Base-by-base conservation (phyloP, 2,888 invertebrate species). In the Kryphioiulus occultus region DNA sequence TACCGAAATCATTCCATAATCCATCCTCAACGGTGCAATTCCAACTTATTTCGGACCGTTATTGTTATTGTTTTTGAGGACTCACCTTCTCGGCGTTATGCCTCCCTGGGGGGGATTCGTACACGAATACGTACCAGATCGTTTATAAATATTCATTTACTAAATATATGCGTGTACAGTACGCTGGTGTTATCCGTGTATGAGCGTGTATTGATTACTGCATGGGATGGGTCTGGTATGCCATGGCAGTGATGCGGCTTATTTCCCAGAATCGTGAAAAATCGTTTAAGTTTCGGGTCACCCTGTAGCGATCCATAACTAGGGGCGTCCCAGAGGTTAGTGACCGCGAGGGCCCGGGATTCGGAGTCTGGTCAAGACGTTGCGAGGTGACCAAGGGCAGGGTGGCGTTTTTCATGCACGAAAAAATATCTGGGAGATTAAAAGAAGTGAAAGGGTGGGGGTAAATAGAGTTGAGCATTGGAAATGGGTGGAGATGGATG, bases 401-500 rank as follows among this genome's bases (percentile, higher is more conserved):
- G 68, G 68, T 68, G 68, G 68, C 26, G 68, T 78, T 78, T 78
- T 78, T 78, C 78, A 78, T 78, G 78, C 78, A 78, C 78, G 78
- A 78, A 78, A 78, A 78, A 78, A 78, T 78, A 78, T 26, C 78
- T 30, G 78, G 78, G 78, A 78, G 78, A 78, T 78, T 78, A 78
- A 78, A 78, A 78, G 78, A 78, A 78, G 78, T 78, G 78, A 78
- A 78, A 78, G 78, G 78, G 78, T 78, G 78, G 78, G 78, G 78
- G 78, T 78, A 78, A 78, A 78, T 78, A 78, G 22, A 78, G 78
- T 78, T 26, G 17, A n/a, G 53, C 53, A 53, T n/a, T 53, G 53
- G 53, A n/a, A n/a, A n/a, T n/a, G n/a, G n/a, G 53, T 19, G 30
- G 78, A 78, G 78, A 78, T 78, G 78, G 78, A 78, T 78, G 78